Evolutionary conservation across 2,113 vertebrate genomes (phyloP), one percentile per base, ranked within the genome.

Genomic region (Echinops telfairi): DNA sequence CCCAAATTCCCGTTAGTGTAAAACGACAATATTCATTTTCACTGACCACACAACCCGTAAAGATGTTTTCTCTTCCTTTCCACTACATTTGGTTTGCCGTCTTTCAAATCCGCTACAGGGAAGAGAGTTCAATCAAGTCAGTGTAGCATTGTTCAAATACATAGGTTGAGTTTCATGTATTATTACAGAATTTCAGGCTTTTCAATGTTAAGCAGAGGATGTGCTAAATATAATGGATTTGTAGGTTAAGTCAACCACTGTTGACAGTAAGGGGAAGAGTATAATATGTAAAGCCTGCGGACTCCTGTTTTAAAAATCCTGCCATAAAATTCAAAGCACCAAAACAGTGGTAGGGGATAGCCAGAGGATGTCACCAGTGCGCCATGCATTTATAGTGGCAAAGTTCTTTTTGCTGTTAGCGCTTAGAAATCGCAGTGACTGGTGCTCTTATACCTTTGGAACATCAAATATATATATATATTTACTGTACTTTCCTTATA

Each of bases 301-400:
- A 89, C 93, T 97, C 68, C 84, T 91, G 60, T 93, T 97, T 96
- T 93, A 88, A 87, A 95, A 86, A 1, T 77, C 94, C 90, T 95
- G 60, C 47, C 19, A 95, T 71, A 83, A 90, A 91, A 82, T 66
- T 86, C 60, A 88, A 93, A 92, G 76, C 95, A 94, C 77, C 79
- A 75, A 95, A 96, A 98, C 86, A 29, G 96, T 98, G 89, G 94
- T 95, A 94, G 95, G 88, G 92, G 75, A 96, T 95, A 97, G 97
- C 98, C 98, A 98, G 98, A 97, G 97, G 98, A 97, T 98, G 98
- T 98, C 98, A 98, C 97, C 97, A 98, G 97, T 68, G 97, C 81
- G 93, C 97, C 97, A 95, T 3, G 0, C 94, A 98, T 96, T 94
- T 94, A 82, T 57, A 93, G 89, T 95, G 60, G 75, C 64, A 70